These are phyloP conservation scores for Pluvialis apricaria DNA, from an alignment of 2,113 vertebrate species.

Conservation along the genomic window DNA sequence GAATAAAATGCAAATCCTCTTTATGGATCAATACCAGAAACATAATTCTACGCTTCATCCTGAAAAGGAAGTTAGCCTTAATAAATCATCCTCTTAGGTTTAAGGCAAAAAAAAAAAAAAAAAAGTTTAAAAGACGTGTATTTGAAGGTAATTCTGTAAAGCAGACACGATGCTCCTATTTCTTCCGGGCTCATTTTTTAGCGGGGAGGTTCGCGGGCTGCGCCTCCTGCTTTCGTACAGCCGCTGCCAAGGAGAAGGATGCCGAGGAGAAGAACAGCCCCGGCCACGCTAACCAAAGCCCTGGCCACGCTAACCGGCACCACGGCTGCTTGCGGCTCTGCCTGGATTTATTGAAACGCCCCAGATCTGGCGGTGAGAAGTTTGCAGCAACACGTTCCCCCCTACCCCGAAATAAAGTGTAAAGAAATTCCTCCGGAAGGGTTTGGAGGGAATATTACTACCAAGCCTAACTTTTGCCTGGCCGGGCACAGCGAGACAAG, in stretches of 20 bases:
- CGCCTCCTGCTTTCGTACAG: not conserved
- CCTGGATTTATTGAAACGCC: not conserved
- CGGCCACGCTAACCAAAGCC: not conserved
- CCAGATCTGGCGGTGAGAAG: not conserved
- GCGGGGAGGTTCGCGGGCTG: not conserved
- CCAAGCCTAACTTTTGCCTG: conserved; percentile 77
- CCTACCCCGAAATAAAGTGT: not conserved
- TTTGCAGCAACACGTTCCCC: conserved; percentile 11
- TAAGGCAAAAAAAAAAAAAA: not conserved
- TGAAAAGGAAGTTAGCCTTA: conserved; percentile 72
- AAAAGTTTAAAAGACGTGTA: conserved; percentile 30
- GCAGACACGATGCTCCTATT: conserved; percentile 19
- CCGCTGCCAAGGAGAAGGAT: not conserved
- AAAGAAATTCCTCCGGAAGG: conserved; percentile 8
- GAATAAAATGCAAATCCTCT: conserved; percentile 84
- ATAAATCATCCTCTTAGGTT: conserved; percentile 69
- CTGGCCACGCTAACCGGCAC: accelerated
- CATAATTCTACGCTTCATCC: conserved; percentile 76
- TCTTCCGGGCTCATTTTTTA: conserved; percentile 14
- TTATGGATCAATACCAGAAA: conserved; percentile 79
- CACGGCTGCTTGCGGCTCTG: not conserved
- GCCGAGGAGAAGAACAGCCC: not conserved
- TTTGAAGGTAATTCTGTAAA: conserved; percentile 49
- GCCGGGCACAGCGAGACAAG: conserved; percentile 73
- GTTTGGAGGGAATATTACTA: conserved; percentile 32